Evolutionary conservation across 2,888 invertebrate species (phyloP).

Genomic region (Drosophila anomalata): DNA sequence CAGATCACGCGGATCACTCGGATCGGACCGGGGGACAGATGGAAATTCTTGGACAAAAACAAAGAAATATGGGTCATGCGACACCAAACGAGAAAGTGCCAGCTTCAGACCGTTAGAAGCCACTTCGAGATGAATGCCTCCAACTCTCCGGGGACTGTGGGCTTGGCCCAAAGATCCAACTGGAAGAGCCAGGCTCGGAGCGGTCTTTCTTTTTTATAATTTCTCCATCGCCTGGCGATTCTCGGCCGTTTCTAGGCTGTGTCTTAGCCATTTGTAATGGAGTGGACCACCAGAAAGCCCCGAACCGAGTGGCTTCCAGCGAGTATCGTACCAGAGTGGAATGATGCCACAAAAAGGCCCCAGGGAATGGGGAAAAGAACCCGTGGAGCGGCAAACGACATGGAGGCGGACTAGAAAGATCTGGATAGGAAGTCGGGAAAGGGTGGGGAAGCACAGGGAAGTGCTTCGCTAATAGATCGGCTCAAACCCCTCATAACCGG

Average conservation of each 20-base stretch:
- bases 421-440: no score
- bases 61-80: slow-evolving; percentile 66
- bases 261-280: no score
- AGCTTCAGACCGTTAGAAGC: slow-evolving; percentile 43
- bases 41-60: slow-evolving; percentile 30
- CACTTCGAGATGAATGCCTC: slow-evolving; percentile 39
- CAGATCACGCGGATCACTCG: slow-evolving; percentile 12
- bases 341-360: slow-evolving; percentile 2
- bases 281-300: slow-evolving; percentile 44
- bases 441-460: no score
- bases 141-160: slow-evolving; percentile 16
- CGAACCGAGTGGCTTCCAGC: slow-evolving; percentile 27
- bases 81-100: slow-evolving; percentile 68
- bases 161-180: slow-evolving; percentile 17
- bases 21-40: slow-evolving; percentile 32
- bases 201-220: background rate
- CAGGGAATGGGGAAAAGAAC: background rate
- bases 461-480: no score
- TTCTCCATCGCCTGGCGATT: background rate
- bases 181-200: slow-evolving; percentile 13
- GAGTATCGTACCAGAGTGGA: slow-evolving; percentile 27
- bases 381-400: background rate
- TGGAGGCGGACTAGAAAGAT: background rate
- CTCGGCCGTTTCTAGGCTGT: no score
- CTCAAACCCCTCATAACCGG: no score